Base-by-base conservation (phyloP, 2,888 invertebrate genomes). In the Mesorhabditis sp. region DNA sequence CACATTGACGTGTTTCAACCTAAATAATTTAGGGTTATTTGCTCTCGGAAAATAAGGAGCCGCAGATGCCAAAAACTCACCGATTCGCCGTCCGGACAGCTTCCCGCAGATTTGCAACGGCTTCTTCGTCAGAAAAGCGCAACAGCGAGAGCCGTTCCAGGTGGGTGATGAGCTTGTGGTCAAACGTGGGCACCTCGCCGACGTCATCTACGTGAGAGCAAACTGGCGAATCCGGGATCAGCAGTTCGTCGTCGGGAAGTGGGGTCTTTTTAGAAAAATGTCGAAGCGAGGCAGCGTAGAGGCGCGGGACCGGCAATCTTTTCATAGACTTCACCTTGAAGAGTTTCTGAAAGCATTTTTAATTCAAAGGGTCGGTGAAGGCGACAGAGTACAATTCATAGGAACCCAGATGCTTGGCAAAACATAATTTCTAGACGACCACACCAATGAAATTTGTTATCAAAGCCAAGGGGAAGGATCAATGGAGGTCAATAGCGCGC, bases 81-180 rank as follows among this genome's bases (percentile, higher is more conserved):
- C 72, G 67, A 61, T 79, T 75, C 4, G 79, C 79, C 13, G 72
- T 66, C 44, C 65, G 43, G 6, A 79, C 72, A 4, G 79, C 70
- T 13, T 73, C 73, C 45, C 77, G 70, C 2, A 77, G 64, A 58
- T 72, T 74, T 7, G 74, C 75, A 45, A 79, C 76, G 43, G 76
- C 77, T 69, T 79, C 74, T 45, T 79, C 75, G 5, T 73, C 71
- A 58, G 72, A 72, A 45, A 79, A 79, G 15, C 76, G 68, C 15
- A 79, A 71, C 2, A 79, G 65, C 5, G 79, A 79, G 1, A 79
- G 70, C 10, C 73, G 67, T 65, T 79, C 79, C 7, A 79, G 70
- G 61, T 79, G 76, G 41, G 66, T 62, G 28, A 77, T 76, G 10
- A 77, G 67, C 65, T 73, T 71, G 4, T 68, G 58, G 68, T 77